A percentile compares a stretch with the other conserved stretches of the same genome.
Conservation (phyloP, 2,113 vertebrate genomes). For the Tyrannus savana region DNA sequence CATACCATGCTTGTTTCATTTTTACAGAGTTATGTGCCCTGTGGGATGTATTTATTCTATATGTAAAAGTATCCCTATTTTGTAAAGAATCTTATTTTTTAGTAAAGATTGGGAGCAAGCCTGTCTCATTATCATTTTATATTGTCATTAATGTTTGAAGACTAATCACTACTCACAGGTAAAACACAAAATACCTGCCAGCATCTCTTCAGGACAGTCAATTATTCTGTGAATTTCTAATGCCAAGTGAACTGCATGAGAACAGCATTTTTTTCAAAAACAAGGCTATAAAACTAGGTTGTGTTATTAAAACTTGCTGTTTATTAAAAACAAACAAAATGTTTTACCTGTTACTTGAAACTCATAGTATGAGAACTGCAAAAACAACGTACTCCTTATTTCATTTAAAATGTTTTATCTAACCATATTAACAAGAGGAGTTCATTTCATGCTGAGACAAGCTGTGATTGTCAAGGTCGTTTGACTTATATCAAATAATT, state of each 20-base stretch:
- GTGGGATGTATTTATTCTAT: not conserved
- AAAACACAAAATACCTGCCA: not conserved
- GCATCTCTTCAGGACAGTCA: not conserved
- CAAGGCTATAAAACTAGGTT: not conserved
- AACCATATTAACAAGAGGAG: not conserved
- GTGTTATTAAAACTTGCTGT: not conserved
- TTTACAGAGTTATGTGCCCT: not conserved
- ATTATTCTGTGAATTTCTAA: not conserved
- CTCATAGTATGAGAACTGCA: not conserved
- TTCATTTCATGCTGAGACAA: not conserved
- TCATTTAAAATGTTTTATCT: not conserved
- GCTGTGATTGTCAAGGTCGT: not conserved
- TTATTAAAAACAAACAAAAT: not conserved
- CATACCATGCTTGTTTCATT: not conserved
- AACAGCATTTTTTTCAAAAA: not conserved
- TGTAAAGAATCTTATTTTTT: not conserved
- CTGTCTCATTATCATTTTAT: not conserved
- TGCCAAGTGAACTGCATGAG: not conserved
- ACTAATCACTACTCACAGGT: not conserved
- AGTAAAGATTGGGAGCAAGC: not conserved
- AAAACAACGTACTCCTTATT: not conserved
- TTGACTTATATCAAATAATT: conserved; percentile 46
- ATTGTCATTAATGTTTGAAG: not conserved
- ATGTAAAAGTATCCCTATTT: not conserved
- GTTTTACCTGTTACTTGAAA: not conserved